Conservation (phyloP, 2,113 vertebrate species). For the Laticauda colubrina region DNA sequence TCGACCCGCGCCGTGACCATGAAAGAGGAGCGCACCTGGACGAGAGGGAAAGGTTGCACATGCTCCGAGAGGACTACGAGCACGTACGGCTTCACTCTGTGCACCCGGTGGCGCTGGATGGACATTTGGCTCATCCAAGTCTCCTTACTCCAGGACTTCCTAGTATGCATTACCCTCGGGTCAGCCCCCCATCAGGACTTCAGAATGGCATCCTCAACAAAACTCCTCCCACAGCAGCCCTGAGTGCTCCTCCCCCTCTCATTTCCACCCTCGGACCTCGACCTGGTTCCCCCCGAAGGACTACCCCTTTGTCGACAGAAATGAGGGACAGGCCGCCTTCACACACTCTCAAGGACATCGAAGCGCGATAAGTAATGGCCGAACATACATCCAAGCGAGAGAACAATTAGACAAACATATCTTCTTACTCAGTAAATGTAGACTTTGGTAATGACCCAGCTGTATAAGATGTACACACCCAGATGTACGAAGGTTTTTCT, state of each 20-base stretch:
- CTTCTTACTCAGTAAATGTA: conserved; percentile 49
- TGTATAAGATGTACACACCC: conserved; percentile 76
- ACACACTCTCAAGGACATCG: conserved; percentile 94
- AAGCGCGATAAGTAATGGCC: conserved; percentile 82
- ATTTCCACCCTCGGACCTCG: conserved; percentile 89
- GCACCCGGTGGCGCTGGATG: conserved; percentile 86
- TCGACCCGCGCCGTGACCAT: conserved; percentile 88
- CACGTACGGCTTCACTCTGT: conserved; percentile 87
- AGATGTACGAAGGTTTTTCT: conserved; percentile 64
- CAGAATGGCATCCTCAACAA: conserved; percentile 93
- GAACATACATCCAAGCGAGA: conserved; percentile 27
- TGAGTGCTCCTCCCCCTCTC: conserved; percentile 93
- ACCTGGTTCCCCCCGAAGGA: conserved; percentile 89
- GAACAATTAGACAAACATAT: conserved; percentile 25
- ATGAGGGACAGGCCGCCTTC: conserved; percentile 89
- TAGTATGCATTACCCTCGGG: conserved; percentile 94
- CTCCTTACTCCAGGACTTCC: conserved; percentile 87
- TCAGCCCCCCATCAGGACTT: conserved; percentile 85
- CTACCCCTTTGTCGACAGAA: conserved; percentile 89
- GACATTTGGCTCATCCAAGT: conserved; percentile 84
- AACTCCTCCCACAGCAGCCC: conserved; percentile 88
- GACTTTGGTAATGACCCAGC: conserved; percentile 53
- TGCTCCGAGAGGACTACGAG: conserved; percentile 93
- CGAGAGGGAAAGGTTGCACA: conserved; percentile 86
- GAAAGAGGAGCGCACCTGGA: conserved; percentile 84